Evolutionary conservation across 2,797 vertebrate species (phyloP), one percentile per base, ranked within the genome.

Genomic region (Thunnus albacares): DNA sequence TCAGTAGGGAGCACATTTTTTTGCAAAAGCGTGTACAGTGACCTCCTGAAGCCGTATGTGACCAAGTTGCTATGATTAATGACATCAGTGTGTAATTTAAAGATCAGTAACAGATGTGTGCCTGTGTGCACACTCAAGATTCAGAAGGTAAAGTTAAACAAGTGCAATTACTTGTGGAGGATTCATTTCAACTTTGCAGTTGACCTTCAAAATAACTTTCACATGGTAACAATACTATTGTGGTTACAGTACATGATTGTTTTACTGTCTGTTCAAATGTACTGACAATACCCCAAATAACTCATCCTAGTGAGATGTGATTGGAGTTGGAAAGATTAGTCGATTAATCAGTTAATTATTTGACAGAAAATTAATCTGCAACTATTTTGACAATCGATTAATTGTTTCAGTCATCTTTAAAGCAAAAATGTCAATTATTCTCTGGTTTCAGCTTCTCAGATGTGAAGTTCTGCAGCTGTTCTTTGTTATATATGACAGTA

Each of bases 101-200:
- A 84, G 72, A 90, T 87, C 76, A 68, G 74, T 75, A 71, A 67
- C 87, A 91, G 78, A 90, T 90, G 89, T 89, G 77, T 8, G 15
- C 2, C 33, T 22, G 5, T 57, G 38, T 6, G 15, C 2, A 38
- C 41, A 24, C 33, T 60, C 35, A 64, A 35, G 43, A 71, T 28
- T 49, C 72, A 66, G n/a, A 81, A 28, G 11, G 43, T 61, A 30
- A 83, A 74, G 58, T 74, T 58, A 71, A 71, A 62, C 51, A 57
- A 78, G 58, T 75, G 28, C 35, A 65, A 66, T 69, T 72, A 60
- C 59, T 28, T 20, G n/a, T 43, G 45, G 51, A 15, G 7, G 47
- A 75, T 49, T 68, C 18, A 28, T 41, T 38, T 71, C 18, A 3
- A 11, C 18, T 47, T 71, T 30, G n/a, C 28, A 60, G 30, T 10